phyloP scores from a whole-genome alignment of 2,113 vertebrate species.

The Gavia stellata region DNA sequence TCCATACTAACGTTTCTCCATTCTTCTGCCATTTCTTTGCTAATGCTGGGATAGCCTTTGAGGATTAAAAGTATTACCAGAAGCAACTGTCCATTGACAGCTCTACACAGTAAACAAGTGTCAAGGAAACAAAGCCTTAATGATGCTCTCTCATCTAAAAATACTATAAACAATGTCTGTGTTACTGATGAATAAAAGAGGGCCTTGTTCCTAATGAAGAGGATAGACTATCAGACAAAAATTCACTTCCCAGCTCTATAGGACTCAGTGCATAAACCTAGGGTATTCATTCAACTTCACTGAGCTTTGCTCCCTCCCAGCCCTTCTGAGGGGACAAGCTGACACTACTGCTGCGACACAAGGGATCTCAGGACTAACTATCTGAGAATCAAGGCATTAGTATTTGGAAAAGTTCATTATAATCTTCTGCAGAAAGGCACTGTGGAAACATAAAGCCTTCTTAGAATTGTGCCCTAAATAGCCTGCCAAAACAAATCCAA shows the following conservation, averaged over 20 bases:
- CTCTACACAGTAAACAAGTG: not conserved
- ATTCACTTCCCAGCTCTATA: not conserved
- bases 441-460: not conserved
- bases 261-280: not conserved
- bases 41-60: not conserved
- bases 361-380: not conserved
- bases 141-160: constrained; percentile 1
- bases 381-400: not conserved
- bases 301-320: not conserved
- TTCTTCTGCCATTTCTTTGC: not conserved
- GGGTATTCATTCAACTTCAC: not conserved
- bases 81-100: not conserved
- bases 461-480: not conserved
- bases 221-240: not conserved
- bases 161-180: not conserved
- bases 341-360: not conserved
- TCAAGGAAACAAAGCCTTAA: constrained; percentile 18
- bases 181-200: not conserved
- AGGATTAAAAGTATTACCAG: not conserved
- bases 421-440: not conserved
- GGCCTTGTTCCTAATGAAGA: constrained; percentile 31
- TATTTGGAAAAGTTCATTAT: not conserved
- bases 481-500: not conserved
- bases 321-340: not conserved
- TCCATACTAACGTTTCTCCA: not conserved